A percentile compares a stretch with the other conserved stretches of the same genome.
phyloP scores from a whole-genome alignment of 1,140 invertebrate species.

The Pseudobourletiella spinata region DNA sequence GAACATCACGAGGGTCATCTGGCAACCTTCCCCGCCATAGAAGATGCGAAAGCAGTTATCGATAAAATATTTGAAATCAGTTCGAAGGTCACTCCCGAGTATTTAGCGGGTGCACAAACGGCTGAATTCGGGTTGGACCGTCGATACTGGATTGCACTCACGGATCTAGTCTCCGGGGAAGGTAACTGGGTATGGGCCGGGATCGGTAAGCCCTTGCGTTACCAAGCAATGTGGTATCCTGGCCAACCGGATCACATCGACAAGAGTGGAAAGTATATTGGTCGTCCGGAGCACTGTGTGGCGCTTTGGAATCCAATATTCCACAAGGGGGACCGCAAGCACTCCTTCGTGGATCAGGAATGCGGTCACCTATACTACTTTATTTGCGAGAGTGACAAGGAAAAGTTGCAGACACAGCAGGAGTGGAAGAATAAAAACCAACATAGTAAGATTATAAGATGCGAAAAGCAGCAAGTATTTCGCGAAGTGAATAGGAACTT shows the following conservation, averaged over 20 bases:
- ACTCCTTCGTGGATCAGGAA: background rate
- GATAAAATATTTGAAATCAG: background rate
- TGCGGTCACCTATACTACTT: background rate
- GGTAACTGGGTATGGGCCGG: background rate
- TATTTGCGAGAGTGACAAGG: background rate
- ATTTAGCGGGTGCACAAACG: background rate
- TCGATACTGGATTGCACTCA: background rate
- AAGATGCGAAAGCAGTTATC: background rate
- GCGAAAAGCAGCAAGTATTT: too few relatives aligned
- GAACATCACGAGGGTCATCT: background rate
- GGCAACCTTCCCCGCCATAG: background rate
- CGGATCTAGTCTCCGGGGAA: background rate
- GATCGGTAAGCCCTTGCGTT: background rate
- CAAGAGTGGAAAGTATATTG: background rate
- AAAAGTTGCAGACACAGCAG: background rate
- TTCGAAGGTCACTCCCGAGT: background rate
- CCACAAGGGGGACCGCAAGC: conserved; percentile 3
- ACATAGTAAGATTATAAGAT: background rate
- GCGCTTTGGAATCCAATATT: background rate
- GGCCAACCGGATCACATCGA: conserved; percentile 5
- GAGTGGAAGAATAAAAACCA: background rate
- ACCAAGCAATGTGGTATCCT: background rate
- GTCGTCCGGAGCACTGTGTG: background rate
- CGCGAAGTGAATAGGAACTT: too few relatives aligned
- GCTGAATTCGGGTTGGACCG: background rate